phyloP scores from a whole-genome alignment of 2,888 invertebrate genomes.

The Mylabris sibirica region DNA sequence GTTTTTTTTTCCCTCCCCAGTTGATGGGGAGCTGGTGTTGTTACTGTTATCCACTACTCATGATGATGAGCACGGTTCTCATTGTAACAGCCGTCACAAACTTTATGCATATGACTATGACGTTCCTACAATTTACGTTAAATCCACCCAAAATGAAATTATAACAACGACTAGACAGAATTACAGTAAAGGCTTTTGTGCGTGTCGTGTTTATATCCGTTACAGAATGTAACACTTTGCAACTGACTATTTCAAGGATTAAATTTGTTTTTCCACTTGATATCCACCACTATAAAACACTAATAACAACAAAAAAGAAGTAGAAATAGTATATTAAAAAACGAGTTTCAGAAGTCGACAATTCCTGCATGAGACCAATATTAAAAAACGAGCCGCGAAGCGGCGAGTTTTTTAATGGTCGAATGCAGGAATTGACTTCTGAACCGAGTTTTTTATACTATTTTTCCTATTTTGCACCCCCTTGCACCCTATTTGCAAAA shows the following conservation, averaged over 20 bases:
- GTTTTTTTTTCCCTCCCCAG: neutral
- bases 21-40: neutral
- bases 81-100: neutral
- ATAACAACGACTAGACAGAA: slow-evolving; percentile 1
- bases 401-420: too few relatives aligned
- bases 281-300: neutral
- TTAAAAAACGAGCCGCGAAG: too few relatives aligned
- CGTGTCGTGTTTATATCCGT: slow-evolving; percentile 5
- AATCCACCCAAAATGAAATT: slow-evolving; percentile 12
- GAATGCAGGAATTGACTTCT: too few relatives aligned
- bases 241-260: neutral
- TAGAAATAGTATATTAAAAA: too few relatives aligned
- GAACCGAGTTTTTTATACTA: too few relatives aligned
- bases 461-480: too few relatives aligned
- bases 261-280: neutral
- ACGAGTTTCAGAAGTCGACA: too few relatives aligned
- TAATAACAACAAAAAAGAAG: too few relatives aligned
- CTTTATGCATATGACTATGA: slow-evolving; percentile 10
- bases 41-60: neutral
- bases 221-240: neutral
- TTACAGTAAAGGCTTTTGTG: neutral
- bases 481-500: too few relatives aligned
- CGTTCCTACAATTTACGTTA: neutral
- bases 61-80: neutral
- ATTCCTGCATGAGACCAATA: too few relatives aligned